Percentiles rank a stretch among this genome's conserved stretches.
Evolutionary conservation across 2,797 vertebrate genomes (phyloP).

Genomic region (Mico argentatus): DNA sequence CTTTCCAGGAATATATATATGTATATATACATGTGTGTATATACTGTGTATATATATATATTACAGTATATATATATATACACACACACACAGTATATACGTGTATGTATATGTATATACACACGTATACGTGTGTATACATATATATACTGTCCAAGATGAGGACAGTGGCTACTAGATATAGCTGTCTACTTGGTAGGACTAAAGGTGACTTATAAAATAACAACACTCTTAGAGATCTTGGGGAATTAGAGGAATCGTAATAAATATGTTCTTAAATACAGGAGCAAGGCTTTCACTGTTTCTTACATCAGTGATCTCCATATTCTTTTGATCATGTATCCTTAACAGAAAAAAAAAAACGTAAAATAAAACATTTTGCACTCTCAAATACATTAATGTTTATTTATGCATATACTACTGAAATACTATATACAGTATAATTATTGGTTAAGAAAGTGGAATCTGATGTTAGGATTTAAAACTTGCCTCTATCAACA

Average conservation of each 20-base stretch:
- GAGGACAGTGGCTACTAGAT: not conserved
- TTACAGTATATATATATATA: too few relatives aligned
- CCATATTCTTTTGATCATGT: not conserved
- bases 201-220: not conserved
- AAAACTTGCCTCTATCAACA: not conserved
- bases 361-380: not conserved
- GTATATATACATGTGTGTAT: too few relatives aligned
- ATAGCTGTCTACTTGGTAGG: not conserved
- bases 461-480: not conserved
- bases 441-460: conserved; percentile 9
- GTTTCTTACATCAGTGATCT: not conserved
- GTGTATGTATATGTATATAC: not conserved
- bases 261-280: not conserved
- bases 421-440: not conserved
- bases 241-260: not conserved
- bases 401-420: not conserved
- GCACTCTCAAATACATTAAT: not conserved
- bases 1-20: not conserved
- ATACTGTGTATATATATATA: not conserved
- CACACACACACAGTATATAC: not conserved
- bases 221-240: not conserved
- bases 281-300: not conserved
- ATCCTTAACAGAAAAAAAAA: not conserved
- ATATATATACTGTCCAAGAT: not conserved
- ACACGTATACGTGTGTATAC: too few relatives aligned